These are phyloP conservation scores for Zosterops lateralis DNA, from an alignment of 2,113 vertebrate genomes.

Conservation along the genomic window DNA sequence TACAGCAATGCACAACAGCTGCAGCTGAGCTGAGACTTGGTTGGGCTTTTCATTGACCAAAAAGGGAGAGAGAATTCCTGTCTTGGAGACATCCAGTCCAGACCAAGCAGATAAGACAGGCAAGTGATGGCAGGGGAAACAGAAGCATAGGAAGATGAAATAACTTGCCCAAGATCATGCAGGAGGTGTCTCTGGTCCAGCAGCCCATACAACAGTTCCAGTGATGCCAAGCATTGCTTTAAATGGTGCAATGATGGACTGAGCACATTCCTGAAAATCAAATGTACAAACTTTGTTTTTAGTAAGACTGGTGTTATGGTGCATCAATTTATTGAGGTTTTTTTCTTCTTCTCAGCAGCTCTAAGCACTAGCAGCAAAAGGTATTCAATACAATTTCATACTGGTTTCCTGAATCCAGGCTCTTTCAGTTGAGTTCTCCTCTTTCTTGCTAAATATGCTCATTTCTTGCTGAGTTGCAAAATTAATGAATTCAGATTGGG, in stretches of 20 bases:
- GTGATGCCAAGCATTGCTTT: not conserved
- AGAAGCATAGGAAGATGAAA: not conserved
- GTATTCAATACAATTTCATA: not conserved
- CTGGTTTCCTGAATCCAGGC: not conserved
- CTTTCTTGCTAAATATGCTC: not conserved
- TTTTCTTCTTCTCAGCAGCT: not conserved
- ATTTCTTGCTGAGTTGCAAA: not conserved
- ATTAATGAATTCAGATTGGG: not conserved
- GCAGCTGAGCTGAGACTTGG: not conserved
- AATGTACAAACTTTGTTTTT: not conserved
- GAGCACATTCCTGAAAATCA: not conserved
- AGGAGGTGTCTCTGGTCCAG: not conserved
- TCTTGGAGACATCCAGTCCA: not conserved
- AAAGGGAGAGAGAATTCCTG: not conserved
- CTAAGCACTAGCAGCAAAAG: not conserved
- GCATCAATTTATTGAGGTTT: not conserved
- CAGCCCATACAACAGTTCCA: not conserved
- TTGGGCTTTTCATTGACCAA: not conserved
- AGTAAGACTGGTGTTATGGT: not conserved
- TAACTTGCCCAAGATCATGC: not conserved
- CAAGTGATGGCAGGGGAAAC: not conserved
- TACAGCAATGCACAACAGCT: not conserved
- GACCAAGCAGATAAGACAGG: not conserved
- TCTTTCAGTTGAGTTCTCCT: not conserved
- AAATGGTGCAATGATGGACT: not conserved